Percentiles rank a stretch among this genome's conserved stretches.
Evolutionary conservation across 2,888 invertebrate genomes (phyloP).

Genomic region (Biston stratarius): DNA sequence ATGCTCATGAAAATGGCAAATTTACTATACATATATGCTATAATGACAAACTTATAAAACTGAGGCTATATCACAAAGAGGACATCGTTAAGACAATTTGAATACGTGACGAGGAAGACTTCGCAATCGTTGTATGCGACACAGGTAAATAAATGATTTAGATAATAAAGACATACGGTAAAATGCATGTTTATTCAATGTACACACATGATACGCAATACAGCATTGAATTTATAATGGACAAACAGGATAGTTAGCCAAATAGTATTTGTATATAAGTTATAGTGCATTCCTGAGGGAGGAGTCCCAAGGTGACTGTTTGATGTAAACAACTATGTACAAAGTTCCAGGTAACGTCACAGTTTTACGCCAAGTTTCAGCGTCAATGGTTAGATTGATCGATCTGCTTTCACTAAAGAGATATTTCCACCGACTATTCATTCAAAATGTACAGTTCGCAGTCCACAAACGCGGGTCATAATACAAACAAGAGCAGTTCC

Average conservation of each 20-base stretch:
- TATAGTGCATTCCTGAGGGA: too few species aligned
- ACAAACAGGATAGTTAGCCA: not conserved
- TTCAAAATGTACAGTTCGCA: conserved; percentile 60
- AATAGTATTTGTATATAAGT: not conserved
- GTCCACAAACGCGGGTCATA: conserved; percentile 69
- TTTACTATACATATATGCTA: too few species aligned
- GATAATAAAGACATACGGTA: conserved; percentile 27
- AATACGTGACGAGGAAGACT: conserved; percentile 29
- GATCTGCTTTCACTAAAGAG: not conserved
- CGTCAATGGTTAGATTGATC: not conserved
- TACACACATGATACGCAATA: conserved; percentile 10
- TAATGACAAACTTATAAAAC: not conserved
- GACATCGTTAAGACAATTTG: conserved; percentile 20
- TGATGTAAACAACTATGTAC: too few species aligned
- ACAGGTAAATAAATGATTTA: conserved; percentile 26
- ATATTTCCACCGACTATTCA: conserved; percentile 34
- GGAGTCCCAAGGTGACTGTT: too few species aligned
- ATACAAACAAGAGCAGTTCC: conserved; percentile 62
- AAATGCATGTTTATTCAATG: conserved; percentile 23
- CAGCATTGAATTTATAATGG: conserved; percentile 29
- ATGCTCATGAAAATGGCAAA: too few species aligned
- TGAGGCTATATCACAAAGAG: not conserved
- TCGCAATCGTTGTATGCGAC: not conserved
- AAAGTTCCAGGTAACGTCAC: not conserved
- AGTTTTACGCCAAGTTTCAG: not conserved